Evolutionary conservation across 64 coral and sea anemone species (phyloP), one percentile per base, ranked within the genome.

Genomic region (Stylophora pistillata): DNA sequence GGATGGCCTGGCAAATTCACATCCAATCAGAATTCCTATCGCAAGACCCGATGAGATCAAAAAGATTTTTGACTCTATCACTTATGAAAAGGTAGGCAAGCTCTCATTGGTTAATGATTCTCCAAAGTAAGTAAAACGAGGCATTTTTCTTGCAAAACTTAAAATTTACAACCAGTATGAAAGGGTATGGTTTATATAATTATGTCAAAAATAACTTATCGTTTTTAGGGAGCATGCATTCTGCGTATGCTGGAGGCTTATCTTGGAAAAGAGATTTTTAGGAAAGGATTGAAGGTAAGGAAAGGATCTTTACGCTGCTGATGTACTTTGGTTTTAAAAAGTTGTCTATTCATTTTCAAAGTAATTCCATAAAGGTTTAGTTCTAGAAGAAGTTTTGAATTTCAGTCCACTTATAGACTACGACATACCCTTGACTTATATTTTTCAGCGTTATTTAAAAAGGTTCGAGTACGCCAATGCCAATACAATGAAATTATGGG

Each of bases 11-110:
- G 82, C 63, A 25, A 86, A 87, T 30, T 96, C 94, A 69, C 94
- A 96, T 90, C 94, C 94, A 9, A 92, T 96, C 47, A 69, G 87
- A 79, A 74, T 92, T 70, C 79, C 87, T 15, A 89, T 96, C 3
- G 85, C 89, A 41, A 79, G 92, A 30, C 94, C 94, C 0, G 90
- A 92, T 17, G 91, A 96, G 11, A 96, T 96, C 66, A 93, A 75
- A 28, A 86, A 93, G 41, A 92, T 96, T 20, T 93, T 96, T 74
- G 94, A 96, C 55, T 76, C 77, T 74, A 96, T 96, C 56, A 90
- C 94, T 12, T 96, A 96, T 75, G 89, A 86, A 71, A 96, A 96
- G 94, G 94, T 96, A 81, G 32, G n/a, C 17, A 47, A 34, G 30
- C 21, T n/a, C 5, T 66, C 20, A 21, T 10, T 11, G 23, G 21